Percentiles rank a stretch among this genome's conserved stretches.
Conservation (phyloP, 2,797 vertebrate species). For the Poecilia picta region DNA sequence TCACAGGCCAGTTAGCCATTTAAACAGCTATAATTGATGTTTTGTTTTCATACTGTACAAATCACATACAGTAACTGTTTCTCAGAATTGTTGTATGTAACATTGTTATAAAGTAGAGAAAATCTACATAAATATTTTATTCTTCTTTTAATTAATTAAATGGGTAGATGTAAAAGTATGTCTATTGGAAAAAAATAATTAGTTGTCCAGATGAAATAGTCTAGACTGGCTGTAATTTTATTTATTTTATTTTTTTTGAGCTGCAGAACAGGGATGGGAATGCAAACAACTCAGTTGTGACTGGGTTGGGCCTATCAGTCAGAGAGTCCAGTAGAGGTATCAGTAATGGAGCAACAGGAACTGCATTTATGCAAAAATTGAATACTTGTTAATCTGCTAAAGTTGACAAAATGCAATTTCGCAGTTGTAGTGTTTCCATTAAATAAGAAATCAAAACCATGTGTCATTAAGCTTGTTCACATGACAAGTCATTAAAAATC, state of each 20-base stretch:
- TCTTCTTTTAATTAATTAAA: not conserved
- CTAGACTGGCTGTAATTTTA: not conserved
- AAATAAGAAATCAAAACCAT: no score
- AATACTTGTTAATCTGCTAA: no score
- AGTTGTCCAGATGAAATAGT: not conserved
- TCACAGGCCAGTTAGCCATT: constrained; percentile 9
- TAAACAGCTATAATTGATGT: not conserved
- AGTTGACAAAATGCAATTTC: no score
- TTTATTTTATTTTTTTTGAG: no score
- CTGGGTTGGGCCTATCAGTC: not conserved
- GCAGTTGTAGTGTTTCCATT: no score
- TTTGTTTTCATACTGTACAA: not conserved
- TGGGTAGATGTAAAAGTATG: not conserved
- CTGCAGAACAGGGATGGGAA: not conserved
- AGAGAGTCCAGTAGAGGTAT: not conserved
- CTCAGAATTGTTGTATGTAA: not conserved
- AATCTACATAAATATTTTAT: not conserved
- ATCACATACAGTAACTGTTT: not conserved
- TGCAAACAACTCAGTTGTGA: not conserved
- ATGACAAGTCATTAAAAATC: no score
- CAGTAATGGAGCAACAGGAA: not conserved
- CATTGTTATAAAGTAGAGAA: not conserved
- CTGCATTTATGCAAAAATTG: no score
- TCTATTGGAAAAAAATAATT: no score
- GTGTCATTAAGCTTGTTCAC: no score